These are phyloP conservation scores for Kryptolebias marmoratus DNA, from an alignment of 2,113 vertebrate genomes.

Conservation along the genomic window DNA sequence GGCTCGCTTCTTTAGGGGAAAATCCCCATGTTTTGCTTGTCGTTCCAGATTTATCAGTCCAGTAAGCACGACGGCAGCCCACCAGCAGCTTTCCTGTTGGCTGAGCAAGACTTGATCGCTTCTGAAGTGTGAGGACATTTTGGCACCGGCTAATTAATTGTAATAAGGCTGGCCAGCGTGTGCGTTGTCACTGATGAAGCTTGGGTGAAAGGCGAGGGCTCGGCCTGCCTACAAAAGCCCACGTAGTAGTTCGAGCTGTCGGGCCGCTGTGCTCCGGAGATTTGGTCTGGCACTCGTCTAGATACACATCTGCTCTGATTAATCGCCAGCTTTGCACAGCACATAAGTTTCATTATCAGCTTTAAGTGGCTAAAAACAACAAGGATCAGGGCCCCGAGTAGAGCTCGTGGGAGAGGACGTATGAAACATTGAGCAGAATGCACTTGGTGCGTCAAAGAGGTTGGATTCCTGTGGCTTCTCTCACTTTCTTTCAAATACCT, in stretches of 20 bases:
- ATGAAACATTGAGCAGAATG: conserved; percentile 8
- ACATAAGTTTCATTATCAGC: conserved; percentile 92
- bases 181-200: conserved; percentile 51
- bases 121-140: conserved; percentile 78
- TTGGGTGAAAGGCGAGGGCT: conserved; percentile 60
- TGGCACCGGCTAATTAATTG: conserved; percentile 77
- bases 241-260: conserved; percentile 46
- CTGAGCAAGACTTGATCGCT: conserved; percentile 56
- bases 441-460: neutral
- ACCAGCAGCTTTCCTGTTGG: conserved; percentile 61
- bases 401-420: conserved; percentile 14
- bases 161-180: conserved; percentile 69
- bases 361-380: conserved; percentile 92
- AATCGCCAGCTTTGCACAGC: conserved; percentile 87
- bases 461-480: neutral
- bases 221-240: conserved; percentile 33
- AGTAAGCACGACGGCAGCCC: conserved; percentile 55
- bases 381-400: conserved; percentile 82
- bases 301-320: conserved; percentile 93
- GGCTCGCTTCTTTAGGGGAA: conserved; percentile 17
- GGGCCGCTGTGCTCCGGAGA: conserved; percentile 72
- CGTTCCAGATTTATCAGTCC: conserved; percentile 61
- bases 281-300: conserved; percentile 72
- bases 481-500: neutral
- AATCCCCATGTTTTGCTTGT: conserved; percentile 40